Base-by-base conservation (phyloP, 2,113 vertebrate genomes). In the Siphamia tubifer region DNA sequence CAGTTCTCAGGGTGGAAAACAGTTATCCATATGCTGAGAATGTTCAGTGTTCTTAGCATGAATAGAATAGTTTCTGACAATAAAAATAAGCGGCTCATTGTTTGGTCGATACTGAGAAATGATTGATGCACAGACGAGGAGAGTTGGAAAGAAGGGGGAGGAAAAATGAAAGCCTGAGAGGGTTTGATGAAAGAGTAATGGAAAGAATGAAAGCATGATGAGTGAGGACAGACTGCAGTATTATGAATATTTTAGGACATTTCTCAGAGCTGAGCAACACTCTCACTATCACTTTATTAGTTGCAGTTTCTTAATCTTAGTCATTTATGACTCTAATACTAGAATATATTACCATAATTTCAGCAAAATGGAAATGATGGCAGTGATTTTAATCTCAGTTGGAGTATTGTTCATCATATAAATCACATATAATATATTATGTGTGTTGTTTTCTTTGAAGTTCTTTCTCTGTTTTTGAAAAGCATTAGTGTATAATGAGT, bases 191-290 rank as follows among this genome's bases (percentile, higher is more conserved):
- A 64, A 52, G 47, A 45, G 36, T 8, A 24, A 56, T 43, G 44
- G 27, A 68, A 64, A 49, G 30, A 53, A 19, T 45, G 35, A 66
- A 68, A 61, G 49, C 8, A 8, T 52, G 44, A 74, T 57, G 54
- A 45, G 23, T 55, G 62, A 66, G 3, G 43, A 49, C 24, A 62
- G 49, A 61, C 62, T 76, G 80, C 82, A 75, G 75, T 28, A 57
- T 68, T 68, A 76, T 86, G 35, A 73, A 85, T 83, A 81, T 83
- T 85, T 83, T 20, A 88, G 25, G 16, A 3, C 28, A 23, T 60
- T 63, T 56, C 55, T 55, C 48, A 72, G 39, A 28, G 47, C 30
- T 45, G 5, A 44, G 28, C 40, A 17, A 34, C 10, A 15, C 43
- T 34, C 30, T 55, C 28, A 58, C 42, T 48, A 60, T 23, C 7